A percentile compares a stretch with the other conserved stretches of the same genome.
phyloP scores from a whole-genome alignment of 2,113 vertebrate species.

The Tragelaphus imberbis region DNA sequence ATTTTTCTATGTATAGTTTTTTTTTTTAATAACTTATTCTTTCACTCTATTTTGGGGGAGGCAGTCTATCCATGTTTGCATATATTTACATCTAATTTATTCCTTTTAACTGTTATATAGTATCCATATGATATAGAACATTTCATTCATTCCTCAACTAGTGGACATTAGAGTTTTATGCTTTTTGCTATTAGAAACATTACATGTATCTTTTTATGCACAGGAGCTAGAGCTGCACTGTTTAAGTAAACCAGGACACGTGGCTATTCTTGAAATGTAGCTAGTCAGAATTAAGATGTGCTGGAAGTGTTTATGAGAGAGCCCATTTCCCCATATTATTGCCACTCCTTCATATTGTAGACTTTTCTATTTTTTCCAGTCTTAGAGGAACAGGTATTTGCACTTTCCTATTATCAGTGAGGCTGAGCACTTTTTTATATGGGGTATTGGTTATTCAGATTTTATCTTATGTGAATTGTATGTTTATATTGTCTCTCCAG shows the following conservation, averaged over 20 bases:
- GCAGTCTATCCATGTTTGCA: not conserved
- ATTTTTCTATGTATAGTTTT: not conserved
- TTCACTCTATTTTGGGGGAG: not conserved
- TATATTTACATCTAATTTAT: conserved; percentile 10
- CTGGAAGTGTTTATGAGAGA: not conserved
- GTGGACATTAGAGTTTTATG: not conserved
- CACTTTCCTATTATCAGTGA: not conserved
- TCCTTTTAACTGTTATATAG: conserved; percentile 3
- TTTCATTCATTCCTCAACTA: conserved; percentile 29
- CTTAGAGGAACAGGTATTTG: not conserved
- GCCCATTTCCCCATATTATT: not conserved
- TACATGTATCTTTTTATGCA: not conserved
- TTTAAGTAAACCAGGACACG: not conserved
- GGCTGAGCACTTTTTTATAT: not conserved
- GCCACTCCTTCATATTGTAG: not conserved
- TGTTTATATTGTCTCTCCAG: not conserved
- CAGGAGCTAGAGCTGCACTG: not conserved
- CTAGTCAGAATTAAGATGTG: not conserved
- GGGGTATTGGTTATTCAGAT: not conserved
- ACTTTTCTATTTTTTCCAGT: not conserved
- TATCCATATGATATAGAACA: not conserved
- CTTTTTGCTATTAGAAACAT: not conserved
- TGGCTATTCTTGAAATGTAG: not conserved
- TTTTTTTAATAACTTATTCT: not conserved
- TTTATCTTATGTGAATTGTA: not conserved